phyloP scores from a whole-genome alignment of 1,140 invertebrate species.

The Drosophila cardini region DNA sequence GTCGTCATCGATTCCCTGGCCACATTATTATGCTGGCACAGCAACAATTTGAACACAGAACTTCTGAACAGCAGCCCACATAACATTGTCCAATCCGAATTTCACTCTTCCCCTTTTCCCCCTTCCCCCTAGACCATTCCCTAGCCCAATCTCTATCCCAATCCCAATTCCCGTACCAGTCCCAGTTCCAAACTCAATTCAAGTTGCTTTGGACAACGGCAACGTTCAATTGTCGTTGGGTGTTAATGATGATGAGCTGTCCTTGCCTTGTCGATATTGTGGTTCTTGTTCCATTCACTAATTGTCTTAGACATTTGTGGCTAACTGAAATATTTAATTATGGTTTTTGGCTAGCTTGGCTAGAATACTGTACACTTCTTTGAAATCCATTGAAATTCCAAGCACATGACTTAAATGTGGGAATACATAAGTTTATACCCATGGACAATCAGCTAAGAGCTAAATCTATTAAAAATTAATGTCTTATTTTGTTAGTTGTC shows the following conservation, averaged over 20 bases:
- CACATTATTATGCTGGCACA: conserved; percentile 79
- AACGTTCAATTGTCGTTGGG: conserved; percentile 61
- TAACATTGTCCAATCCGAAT: conserved; percentile 13
- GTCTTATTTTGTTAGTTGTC: conserved; percentile 30
- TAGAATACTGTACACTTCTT: conserved; percentile 15
- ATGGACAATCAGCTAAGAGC: conserved; percentile 46
- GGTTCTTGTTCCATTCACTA: conserved; percentile 52
- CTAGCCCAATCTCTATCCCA: conserved; percentile 17
- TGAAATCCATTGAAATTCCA: not conserved
- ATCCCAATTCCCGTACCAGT: conserved; percentile 14
- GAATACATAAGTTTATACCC: not conserved
- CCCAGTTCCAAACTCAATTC: not conserved
- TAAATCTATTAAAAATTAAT: conserved; percentile 45
- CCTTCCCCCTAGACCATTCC: not conserved
- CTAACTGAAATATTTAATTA: conserved; percentile 74
- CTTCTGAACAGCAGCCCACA: conserved; percentile 44
- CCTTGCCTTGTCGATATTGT: conserved; percentile 39
- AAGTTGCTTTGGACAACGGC: conserved; percentile 49
- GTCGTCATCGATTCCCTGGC: conserved; percentile 67
- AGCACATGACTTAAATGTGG: conserved; percentile 15
- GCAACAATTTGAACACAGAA: conserved; percentile 60
- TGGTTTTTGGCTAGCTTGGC: conserved; percentile 48
- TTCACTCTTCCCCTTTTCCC: not conserved
- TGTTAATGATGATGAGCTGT: conserved; percentile 79
- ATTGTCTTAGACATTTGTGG: conserved; percentile 61